These are phyloP conservation scores for Pangasius macronema DNA, from an alignment of 2,797 vertebrate genomes.

Conservation along the genomic window DNA sequence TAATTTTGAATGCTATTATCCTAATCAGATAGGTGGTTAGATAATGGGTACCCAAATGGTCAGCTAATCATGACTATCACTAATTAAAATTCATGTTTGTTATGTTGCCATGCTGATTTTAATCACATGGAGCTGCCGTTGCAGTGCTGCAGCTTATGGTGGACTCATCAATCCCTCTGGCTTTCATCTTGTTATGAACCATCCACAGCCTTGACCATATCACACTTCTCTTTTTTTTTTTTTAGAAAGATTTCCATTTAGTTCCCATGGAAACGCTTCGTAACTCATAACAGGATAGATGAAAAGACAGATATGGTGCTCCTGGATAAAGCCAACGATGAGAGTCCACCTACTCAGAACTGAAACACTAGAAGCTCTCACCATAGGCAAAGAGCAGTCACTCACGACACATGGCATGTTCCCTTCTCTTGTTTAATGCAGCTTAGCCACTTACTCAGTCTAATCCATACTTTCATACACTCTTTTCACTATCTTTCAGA, in stretches of 20 bases:
- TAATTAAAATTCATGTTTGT: not conserved
- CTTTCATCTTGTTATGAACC: slow-evolving; percentile 38
- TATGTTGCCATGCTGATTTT: not conserved
- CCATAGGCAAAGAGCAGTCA: slow-evolving; percentile 53
- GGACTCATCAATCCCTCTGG: slow-evolving; percentile 30
- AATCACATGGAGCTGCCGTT: not conserved
- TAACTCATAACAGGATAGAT: slow-evolving; percentile 55
- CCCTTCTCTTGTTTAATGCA: not conserved
- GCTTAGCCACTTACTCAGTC: slow-evolving; percentile 15
- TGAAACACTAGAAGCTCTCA: slow-evolving; percentile 54
- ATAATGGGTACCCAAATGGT: not conserved
- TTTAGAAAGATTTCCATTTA: slow-evolving; percentile 52
- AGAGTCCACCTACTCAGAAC: slow-evolving; percentile 60
- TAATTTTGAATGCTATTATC: not conserved
- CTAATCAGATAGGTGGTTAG: not conserved
- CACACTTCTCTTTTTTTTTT: slow-evolving; percentile 26
- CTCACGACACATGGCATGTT: slow-evolving; percentile 20
- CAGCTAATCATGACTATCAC: not conserved
- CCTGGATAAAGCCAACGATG: slow-evolving; percentile 46
- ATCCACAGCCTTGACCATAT: slow-evolving; percentile 45
- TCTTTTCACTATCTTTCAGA: not conserved
- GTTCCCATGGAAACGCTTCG: slow-evolving; percentile 71
- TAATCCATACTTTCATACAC: slow-evolving; percentile 1
- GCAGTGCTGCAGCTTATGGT: slow-evolving; percentile 8
- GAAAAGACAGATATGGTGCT: slow-evolving; percentile 52